These are phyloP conservation scores for Aphelenchoides besseyi DNA, from an alignment of 1,140 invertebrate species.

Conservation along the genomic window DNA sequence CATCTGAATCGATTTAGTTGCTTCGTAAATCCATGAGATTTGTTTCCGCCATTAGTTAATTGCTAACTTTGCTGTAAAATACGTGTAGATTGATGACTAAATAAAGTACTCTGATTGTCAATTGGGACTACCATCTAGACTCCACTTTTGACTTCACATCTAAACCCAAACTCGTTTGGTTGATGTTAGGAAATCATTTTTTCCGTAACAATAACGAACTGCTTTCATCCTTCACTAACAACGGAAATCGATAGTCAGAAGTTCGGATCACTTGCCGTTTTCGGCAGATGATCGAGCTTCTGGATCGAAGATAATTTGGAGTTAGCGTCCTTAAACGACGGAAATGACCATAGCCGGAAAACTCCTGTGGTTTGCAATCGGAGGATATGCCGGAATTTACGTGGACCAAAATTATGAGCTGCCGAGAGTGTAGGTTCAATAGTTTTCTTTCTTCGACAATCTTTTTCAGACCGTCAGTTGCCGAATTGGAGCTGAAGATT, in stretches of 20 bases:
- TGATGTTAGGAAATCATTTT: too few relatives aligned
- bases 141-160: too few relatives aligned
- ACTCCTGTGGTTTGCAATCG: background rate
- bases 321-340: background rate
- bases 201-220: too few relatives aligned
- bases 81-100: background rate
- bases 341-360: background rate
- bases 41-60: background rate
- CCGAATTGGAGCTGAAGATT: background rate
- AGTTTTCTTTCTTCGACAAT: background rate
- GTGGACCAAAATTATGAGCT: background rate
- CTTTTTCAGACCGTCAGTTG: background rate
- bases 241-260: background rate
- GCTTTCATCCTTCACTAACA: background rate
- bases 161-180: too few relatives aligned
- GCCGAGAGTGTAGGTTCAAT: background rate
- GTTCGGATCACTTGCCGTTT: background rate
- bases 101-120: background rate
- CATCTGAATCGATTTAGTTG: too few relatives aligned
- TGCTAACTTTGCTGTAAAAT: background rate
- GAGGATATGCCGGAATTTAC: background rate
- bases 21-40: background rate
- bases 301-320: background rate
- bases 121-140: too few relatives aligned
- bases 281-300: background rate